These are phyloP conservation scores for Sebastes trivittatus DNA, from an alignment of 2,797 vertebrate species.

Conservation along the genomic window DNA sequence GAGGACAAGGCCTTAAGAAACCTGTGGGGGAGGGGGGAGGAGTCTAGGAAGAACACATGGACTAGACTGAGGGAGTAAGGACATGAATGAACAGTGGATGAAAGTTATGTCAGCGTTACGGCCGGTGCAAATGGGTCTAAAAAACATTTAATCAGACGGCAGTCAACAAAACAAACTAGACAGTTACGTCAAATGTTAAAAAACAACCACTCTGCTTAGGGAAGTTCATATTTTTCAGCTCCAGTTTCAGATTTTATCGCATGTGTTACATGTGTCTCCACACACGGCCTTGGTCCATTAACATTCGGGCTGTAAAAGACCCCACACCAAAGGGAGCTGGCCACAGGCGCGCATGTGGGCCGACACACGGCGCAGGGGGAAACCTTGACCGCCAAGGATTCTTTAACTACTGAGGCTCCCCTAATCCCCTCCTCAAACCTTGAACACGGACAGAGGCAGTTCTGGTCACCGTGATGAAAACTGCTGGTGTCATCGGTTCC, in stretches of 20 bases:
- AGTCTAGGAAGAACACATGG: conserved; percentile 3
- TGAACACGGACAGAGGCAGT: conserved; percentile 38
- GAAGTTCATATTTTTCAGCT: not conserved
- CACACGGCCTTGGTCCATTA: conserved; percentile 52
- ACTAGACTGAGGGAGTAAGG: not conserved
- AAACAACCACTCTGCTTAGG: not conserved
- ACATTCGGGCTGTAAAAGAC: conserved; percentile 56
- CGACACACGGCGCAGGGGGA: conserved; percentile 40
- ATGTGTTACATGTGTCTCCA: not conserved
- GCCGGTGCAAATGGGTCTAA: not conserved
- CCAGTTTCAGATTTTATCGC: not conserved
- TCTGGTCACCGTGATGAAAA: conserved; percentile 52
- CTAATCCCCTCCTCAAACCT: conserved; percentile 14
- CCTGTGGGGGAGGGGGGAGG: not conserved
- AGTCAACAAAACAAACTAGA: not conserved
- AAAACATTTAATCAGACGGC: not conserved
- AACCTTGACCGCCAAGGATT: conserved; percentile 56
- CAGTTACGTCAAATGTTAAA: not conserved
- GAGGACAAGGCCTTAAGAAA: not conserved
- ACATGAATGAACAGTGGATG: not conserved
- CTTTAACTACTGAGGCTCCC: conserved; percentile 31
- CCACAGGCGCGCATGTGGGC: conserved; percentile 65
- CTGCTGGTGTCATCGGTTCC: conserved; percentile 65
- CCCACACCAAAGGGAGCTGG: conserved; percentile 57
- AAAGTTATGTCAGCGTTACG: not conserved